Base-by-base conservation (phyloP, 2,888 invertebrate genomes). In the Synergus itoensis region DNA sequence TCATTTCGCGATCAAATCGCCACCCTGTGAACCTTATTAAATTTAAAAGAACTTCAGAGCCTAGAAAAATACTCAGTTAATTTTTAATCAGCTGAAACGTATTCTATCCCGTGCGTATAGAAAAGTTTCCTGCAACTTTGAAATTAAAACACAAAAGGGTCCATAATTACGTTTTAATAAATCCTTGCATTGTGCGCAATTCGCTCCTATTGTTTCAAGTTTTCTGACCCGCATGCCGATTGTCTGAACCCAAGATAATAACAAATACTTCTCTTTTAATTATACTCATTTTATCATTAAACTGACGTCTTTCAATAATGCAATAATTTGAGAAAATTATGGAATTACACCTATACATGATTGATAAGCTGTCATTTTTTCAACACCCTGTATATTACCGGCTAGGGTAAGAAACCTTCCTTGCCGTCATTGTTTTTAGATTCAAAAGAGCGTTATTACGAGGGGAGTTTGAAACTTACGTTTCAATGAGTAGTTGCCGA, bases 231-330 rank as follows among this genome's bases (percentile, higher is more conserved):
- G 73, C 73, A 73, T 73, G 73, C 40, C 28, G 73, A 73, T 36
- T 73, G 73, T 53, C 73, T 73, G 53, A 73, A 73, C 73, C 73
- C 73, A 73, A 73, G 73, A 73, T 73, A 53, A 53, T 73, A 73
- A 73, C 48, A 48, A 64, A 64, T 64, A 64, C 16, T 45, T 48
- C 45, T 69, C 7, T 21, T 28, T 57, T 53, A 73, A 53, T 53
- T 73, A 36, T 57, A 16, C 69, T 69, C 36, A 45, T 69, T 45
- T 48, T 69, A 48, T 73, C 40, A 53, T 45, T 12, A 18, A 48
- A 73, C 11, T 57, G 7, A 67, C 12, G 48, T 36, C 8, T 48
- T 40, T 73, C 7, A 0, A 21, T 9, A 65, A 41, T 41, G n/a
- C 16, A 69, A 69, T 14, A 69, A 53, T 48, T 69, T 7, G 4